Evolutionary conservation across 2,888 invertebrate genomes (phyloP).

Genomic region (Rapana venosa): DNA sequence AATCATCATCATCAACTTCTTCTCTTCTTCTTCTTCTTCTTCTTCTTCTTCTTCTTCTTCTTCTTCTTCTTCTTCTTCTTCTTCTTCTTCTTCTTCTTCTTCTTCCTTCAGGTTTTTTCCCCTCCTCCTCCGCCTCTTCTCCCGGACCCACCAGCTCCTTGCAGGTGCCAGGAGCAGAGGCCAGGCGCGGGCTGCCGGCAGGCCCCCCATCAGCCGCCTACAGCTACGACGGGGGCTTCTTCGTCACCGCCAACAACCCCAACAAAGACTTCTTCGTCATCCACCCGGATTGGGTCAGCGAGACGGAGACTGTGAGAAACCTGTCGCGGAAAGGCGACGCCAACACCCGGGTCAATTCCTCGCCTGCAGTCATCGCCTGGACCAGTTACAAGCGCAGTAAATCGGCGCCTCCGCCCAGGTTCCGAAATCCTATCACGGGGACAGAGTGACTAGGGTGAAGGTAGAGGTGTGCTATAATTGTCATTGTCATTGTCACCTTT

Average conservation of each 20-base stretch:
- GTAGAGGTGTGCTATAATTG: background rate
- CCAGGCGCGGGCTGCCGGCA: background rate
- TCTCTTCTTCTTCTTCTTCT: background rate
- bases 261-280: slow-evolving; percentile 72
- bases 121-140: slow-evolving; percentile 16
- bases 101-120: background rate
- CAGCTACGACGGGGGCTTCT: slow-evolving; percentile 71
- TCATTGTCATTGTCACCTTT: background rate
- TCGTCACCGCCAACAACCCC: slow-evolving; percentile 62
- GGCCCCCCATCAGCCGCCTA: slow-evolving; percentile 53
- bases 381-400: slow-evolving; percentile 60
- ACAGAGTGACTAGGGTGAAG: background rate
- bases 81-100: background rate
- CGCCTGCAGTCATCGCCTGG: slow-evolving; percentile 10
- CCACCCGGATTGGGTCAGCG: slow-evolving; percentile 77
- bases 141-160: slow-evolving; percentile 30
- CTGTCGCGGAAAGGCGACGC: slow-evolving; percentile 48
- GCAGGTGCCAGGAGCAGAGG: slow-evolving; percentile 42
- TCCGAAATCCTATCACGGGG: slow-evolving; percentile 74
- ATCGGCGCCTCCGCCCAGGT: slow-evolving; percentile 72
- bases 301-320: slow-evolving; percentile 68
- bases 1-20: too few species aligned
- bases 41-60: background rate
- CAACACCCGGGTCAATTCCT: background rate
- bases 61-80: background rate